phyloP scores from a whole-genome alignment of 2,888 invertebrate genomes.

The Notodonta ziczac region DNA sequence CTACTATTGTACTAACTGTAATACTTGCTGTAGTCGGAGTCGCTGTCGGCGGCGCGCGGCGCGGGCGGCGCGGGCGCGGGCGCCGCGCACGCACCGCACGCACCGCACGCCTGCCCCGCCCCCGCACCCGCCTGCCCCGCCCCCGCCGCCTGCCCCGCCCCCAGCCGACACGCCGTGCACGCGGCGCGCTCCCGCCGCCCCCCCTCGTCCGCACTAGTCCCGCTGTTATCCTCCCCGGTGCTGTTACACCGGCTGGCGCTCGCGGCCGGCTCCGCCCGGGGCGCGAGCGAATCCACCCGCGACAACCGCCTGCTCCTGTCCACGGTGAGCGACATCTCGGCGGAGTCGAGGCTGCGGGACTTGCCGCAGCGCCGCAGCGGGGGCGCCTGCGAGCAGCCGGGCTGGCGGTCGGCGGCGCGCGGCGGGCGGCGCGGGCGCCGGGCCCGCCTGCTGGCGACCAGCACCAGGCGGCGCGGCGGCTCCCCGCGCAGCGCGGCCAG shows the following conservation, averaged over 20 bases:
- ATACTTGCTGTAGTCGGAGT: conserved; percentile 84
- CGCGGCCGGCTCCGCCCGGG: conserved; percentile 36
- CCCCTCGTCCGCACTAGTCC: conserved; percentile 54
- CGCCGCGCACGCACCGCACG: conserved; percentile 41
- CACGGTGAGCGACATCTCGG: conserved; percentile 88
- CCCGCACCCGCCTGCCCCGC: too few relatives aligned
- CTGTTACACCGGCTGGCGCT: conserved; percentile 55
- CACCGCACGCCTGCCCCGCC: conserved; percentile 37
- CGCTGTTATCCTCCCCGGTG: conserved; percentile 56
- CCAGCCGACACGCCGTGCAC: conserved; percentile 51
- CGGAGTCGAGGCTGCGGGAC: conserved; percentile 93
- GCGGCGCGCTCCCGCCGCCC: conserved; percentile 44
- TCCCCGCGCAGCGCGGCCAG: conserved; percentile 89
- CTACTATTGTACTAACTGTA: conserved; percentile 81
- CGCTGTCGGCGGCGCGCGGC: conserved; percentile 58
- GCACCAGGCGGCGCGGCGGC: conserved; percentile 90
- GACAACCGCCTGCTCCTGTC: conserved; percentile 65
- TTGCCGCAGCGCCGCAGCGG: conserved; percentile 89
- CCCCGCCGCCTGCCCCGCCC: too few relatives aligned
- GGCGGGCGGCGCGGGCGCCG: conserved; percentile 64
- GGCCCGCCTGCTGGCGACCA: conserved; percentile 86
- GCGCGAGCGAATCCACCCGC: conserved; percentile 33
- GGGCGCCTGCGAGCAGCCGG: conserved; percentile 64
- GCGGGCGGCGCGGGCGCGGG: conserved; percentile 32
- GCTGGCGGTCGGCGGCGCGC: conserved; percentile 52